Evolutionary conservation across 2,797 vertebrate genomes (phyloP).

Genomic region (Mustela erminea): DNA sequence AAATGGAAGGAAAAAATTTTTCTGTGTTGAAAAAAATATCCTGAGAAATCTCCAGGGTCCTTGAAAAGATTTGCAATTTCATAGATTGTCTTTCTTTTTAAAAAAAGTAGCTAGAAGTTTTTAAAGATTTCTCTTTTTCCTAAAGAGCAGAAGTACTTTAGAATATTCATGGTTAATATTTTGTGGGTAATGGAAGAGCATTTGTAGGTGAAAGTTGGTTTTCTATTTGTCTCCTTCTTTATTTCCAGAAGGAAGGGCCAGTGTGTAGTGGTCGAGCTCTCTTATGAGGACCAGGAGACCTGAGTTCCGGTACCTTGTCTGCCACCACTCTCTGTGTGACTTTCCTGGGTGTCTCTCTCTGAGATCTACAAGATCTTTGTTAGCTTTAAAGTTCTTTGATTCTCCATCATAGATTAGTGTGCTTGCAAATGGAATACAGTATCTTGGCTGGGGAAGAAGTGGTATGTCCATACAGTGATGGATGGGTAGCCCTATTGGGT

Average conservation of each 20-base stretch:
- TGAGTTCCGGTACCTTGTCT: neutral
- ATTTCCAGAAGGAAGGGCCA: neutral
- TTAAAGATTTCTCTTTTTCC: neutral
- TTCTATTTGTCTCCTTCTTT: neutral
- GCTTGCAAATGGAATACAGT: neutral
- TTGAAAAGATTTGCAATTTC: neutral
- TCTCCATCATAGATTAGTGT: neutral
- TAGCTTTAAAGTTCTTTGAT: neutral
- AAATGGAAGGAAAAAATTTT: neutral
- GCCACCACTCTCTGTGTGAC: neutral
- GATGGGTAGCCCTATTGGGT: neutral
- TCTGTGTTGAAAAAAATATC: neutral
- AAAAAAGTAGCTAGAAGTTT: neutral
- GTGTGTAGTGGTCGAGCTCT: accelerated
- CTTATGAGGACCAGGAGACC: neutral
- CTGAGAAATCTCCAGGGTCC: neutral
- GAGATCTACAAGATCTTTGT: neutral
- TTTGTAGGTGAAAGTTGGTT: neutral
- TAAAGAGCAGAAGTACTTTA: neutral
- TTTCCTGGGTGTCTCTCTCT: neutral
- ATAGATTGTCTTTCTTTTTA: neutral
- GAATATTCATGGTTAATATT: neutral
- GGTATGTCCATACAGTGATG: neutral
- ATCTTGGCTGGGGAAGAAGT: neutral
- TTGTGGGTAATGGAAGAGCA: neutral